phyloP scores from a whole-genome alignment of 2,888 invertebrate genomes.

The Tupiocoris notatus region DNA sequence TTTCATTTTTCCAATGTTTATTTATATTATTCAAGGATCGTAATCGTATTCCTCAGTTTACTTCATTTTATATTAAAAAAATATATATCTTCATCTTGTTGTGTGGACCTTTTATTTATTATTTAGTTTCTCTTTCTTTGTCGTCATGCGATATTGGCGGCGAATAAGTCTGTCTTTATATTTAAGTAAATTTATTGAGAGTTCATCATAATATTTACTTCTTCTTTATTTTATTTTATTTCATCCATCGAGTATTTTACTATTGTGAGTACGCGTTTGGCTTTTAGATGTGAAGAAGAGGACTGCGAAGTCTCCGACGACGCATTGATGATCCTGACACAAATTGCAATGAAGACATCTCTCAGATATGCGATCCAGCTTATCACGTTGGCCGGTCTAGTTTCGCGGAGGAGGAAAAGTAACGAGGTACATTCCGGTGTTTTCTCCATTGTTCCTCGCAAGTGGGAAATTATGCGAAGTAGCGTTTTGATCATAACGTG shows the following conservation, averaged over 20 bases:
- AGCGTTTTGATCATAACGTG: too few species aligned
- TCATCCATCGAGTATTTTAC: conserved; percentile 11
- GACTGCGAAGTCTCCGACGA: conserved; percentile 93
- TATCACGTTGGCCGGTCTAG: conserved; percentile 92
- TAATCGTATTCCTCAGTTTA: too few species aligned
- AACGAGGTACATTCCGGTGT: conserved; percentile 68
- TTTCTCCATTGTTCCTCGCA: too few species aligned
- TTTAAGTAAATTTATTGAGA: too few species aligned
- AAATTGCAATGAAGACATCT: conserved; percentile 90
- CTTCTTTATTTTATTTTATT: conserved; percentile 1
- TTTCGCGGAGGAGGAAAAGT: conserved; percentile 85
- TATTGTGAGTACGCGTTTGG: neutral
- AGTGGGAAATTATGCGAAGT: too few species aligned
- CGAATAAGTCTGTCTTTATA: too few species aligned
- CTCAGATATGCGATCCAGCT: conserved; percentile 96
- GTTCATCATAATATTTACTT: neutral
- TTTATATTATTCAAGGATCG: neutral
- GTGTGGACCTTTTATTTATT: too few species aligned
- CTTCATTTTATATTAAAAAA: too few species aligned
- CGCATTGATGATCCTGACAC: conserved; percentile 84
- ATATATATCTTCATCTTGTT: too few species aligned
- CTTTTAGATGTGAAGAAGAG: conserved; percentile 87
- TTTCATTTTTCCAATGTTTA: conserved; percentile 4
- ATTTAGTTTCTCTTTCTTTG: too few species aligned
- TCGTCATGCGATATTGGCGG: too few species aligned